Percentiles rank a stretch among this genome's conserved stretches.
phyloP scores from a whole-genome alignment of 2,797 vertebrate species.

The Cryptoblepharus egeriae region DNA sequence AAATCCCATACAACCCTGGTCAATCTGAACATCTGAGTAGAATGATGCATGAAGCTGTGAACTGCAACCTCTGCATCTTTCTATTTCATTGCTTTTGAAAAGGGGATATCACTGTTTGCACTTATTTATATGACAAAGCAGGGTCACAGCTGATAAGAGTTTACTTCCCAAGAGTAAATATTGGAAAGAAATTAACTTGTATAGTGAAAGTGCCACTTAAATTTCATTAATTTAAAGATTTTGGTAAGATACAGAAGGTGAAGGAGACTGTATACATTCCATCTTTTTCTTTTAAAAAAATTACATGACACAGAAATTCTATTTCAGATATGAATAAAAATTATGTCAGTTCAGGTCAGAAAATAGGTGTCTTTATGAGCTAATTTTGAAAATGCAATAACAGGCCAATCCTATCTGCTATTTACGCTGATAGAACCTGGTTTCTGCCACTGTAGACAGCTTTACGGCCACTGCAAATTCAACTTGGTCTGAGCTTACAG shows the following conservation, averaged over 20 bases:
- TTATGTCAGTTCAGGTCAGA: not conserved
- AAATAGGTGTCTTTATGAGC: not conserved
- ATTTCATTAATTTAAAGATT: not conserved
- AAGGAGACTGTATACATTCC: not conserved
- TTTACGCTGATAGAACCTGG: too few relatives aligned
- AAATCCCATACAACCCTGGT: not conserved
- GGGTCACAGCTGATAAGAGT: not conserved
- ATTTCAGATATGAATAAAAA: not conserved
- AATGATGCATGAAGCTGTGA: not conserved
- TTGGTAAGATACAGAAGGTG: not conserved
- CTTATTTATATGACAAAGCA: not conserved
- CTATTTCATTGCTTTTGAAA: slow-evolving; percentile 31
- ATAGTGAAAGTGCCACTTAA: not conserved
- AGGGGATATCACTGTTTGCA: slow-evolving; percentile 16
- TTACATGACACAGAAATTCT: not conserved
- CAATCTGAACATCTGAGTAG: not conserved
- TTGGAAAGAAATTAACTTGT: slow-evolving; percentile 2
- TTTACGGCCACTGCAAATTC: too few relatives aligned
- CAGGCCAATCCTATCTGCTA: too few relatives aligned
- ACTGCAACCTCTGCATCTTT: not conserved
- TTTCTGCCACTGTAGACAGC: too few relatives aligned
- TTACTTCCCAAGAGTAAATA: not conserved
- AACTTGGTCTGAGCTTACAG: too few relatives aligned
- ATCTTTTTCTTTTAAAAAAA: not conserved
- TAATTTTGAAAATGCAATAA: not conserved